A percentile compares a stretch with the other conserved stretches of the same genome.
Conservation (phyloP, 2,113 vertebrate genomes). For the Corythoichthys intestinalis region DNA sequence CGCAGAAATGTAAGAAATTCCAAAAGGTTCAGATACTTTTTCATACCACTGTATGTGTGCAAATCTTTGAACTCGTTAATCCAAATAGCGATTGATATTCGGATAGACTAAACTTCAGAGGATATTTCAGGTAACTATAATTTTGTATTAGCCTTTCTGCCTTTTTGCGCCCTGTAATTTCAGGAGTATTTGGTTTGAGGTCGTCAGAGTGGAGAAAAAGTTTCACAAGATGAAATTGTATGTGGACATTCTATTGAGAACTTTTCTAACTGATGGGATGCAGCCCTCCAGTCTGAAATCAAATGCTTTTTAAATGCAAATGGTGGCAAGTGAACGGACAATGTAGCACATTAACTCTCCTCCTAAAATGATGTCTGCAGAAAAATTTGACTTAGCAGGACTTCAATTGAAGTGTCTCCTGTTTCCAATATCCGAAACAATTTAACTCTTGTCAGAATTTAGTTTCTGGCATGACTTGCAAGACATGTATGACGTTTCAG, state of each 20-base stretch:
- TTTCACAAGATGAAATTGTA: not conserved
- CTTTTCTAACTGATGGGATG: not conserved
- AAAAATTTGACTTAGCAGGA: not conserved
- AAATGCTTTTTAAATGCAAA: constrained; percentile 8
- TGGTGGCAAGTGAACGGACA: not conserved
- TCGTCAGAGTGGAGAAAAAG: not conserved
- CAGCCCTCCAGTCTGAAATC: constrained; percentile 1
- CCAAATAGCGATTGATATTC: too few species aligned
- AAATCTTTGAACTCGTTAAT: not conserved
- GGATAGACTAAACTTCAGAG: not conserved
- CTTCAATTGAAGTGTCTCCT: not conserved
- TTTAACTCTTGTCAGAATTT: not conserved
- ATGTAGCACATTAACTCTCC: not conserved
- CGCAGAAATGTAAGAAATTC: too few species aligned
- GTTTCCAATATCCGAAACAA: not conserved
- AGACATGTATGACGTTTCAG: not conserved
- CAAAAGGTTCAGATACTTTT: too few species aligned
- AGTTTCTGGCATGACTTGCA: not conserved
- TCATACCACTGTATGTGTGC: too few species aligned
- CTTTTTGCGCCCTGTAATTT: not conserved
- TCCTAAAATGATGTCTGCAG: constrained; percentile 2
- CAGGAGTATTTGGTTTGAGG: not conserved
- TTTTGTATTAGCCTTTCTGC: not conserved
- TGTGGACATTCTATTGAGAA: not conserved
- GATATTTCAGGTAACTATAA: not conserved